Evolutionary conservation across 2,113 vertebrate genomes (phyloP).

Genomic region (Vimba vimba): DNA sequence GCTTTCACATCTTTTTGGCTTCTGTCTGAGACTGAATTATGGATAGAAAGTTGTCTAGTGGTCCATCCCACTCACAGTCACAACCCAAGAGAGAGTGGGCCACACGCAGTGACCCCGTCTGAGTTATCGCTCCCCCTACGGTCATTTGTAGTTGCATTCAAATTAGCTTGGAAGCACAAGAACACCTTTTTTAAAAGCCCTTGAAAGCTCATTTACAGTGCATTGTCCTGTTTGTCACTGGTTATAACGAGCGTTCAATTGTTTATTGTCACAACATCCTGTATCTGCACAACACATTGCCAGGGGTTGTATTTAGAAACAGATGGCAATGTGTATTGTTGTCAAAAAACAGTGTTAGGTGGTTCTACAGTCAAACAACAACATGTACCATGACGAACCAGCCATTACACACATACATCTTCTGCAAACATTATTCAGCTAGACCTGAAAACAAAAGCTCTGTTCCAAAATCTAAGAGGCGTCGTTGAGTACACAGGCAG

Average conservation of each 20-base stretch:
- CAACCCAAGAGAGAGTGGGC: not conserved
- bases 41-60: constrained; percentile 32
- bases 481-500: not conserved
- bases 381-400: not conserved
- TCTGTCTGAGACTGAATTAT: constrained; percentile 26
- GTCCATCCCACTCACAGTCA: not conserved
- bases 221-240: not conserved
- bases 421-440: not conserved
- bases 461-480: not conserved
- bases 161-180: not conserved
- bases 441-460: constrained; percentile 5
- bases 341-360: constrained; percentile 14
- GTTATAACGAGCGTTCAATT: not conserved
- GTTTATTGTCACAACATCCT: not conserved
- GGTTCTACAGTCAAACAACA: constrained; percentile 18
- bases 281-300: constrained; percentile 13
- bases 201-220: constrained; percentile 7
- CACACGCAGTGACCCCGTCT: not conserved
- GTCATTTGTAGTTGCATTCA: not conserved
- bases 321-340: constrained; percentile 23
- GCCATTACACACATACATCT: not conserved
- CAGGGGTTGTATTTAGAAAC: constrained; percentile 16
- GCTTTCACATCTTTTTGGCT: constrained; percentile 4
- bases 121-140: not conserved
- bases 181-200: not conserved